These are phyloP conservation scores for Temnopleurus reevesii DNA, from an alignment of 53 echinoderm and acorn worm species.

Conservation along the genomic window DNA sequence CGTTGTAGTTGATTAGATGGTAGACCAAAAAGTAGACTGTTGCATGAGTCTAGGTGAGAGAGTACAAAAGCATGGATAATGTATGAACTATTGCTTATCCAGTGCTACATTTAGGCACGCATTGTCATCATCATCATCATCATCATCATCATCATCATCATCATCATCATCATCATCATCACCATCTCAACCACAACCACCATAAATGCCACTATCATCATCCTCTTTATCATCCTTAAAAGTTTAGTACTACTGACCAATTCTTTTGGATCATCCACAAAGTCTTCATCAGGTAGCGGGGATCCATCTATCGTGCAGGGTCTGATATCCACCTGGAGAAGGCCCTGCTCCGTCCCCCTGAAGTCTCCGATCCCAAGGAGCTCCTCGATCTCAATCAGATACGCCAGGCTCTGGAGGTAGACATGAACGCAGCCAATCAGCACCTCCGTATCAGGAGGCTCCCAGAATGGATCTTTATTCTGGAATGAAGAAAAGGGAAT, in stretches of 20 bases:
- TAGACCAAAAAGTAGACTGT: no score
- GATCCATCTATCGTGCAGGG: constrained; percentile 78
- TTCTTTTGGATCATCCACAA: constrained; percentile 91
- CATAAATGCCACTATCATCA: no score
- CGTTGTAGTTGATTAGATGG: no score
- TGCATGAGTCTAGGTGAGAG: no score
- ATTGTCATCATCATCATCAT: background rate
- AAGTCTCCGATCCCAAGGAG: constrained; percentile 82
- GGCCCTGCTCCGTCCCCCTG: constrained; percentile 89
- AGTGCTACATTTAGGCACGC: no score
- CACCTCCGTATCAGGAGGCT: constrained; percentile 90
- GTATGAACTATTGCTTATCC: no score
- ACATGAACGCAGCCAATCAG: constrained; percentile 90
- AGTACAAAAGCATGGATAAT: no score
- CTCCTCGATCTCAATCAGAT: constrained; percentile 95
- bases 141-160: background rate
- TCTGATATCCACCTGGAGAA: constrained; percentile 79
- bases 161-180: no score
- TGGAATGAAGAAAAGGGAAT: constrained; percentile 24
- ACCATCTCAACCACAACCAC: background rate
- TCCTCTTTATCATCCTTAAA: background rate
- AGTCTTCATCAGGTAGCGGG: constrained; percentile 81
- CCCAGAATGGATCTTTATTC: constrained; percentile 99
- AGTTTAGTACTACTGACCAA: constrained; percentile 74
- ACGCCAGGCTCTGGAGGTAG: constrained; percentile 90